A percentile compares a stretch with the other conserved stretches of the same genome.
phyloP scores from a whole-genome alignment of 2,797 vertebrate species.

The Sebastes itinus region DNA sequence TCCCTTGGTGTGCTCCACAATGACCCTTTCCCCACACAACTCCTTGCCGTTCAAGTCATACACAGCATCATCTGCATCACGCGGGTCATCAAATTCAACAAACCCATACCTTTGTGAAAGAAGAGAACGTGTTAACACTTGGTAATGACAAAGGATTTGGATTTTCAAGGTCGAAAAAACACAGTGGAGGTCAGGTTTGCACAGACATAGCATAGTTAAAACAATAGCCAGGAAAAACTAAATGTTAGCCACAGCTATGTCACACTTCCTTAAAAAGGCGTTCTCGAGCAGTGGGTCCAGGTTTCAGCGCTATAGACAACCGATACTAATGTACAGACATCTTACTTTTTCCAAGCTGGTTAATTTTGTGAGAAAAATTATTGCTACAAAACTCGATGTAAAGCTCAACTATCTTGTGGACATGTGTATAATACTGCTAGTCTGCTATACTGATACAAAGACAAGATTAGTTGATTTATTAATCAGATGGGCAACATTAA shows the following conservation, averaged over 20 bases:
- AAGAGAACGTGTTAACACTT: not conserved
- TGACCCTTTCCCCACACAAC: constrained; percentile 95
- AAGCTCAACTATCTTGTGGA: not conserved
- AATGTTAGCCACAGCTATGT: not conserved
- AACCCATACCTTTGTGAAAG: constrained; percentile 88
- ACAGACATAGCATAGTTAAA: not conserved
- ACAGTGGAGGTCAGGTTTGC: not conserved
- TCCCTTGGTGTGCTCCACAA: constrained; percentile 96
- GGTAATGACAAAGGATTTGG: not conserved
- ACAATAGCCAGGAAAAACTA: not conserved
- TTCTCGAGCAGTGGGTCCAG: not conserved
- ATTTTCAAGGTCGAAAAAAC: not conserved
- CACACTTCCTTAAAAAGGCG: not conserved
- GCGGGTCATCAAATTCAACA: constrained; percentile 96
- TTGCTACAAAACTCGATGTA: not conserved
- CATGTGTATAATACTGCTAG: not conserved
- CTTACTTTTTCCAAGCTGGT: not conserved
- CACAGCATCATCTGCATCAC: constrained; percentile 96
- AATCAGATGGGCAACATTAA: not conserved
- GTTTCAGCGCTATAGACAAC: not conserved
- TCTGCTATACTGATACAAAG: not conserved
- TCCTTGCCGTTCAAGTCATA: constrained; percentile 97
- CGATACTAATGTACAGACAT: too few species aligned
- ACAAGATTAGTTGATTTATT: not conserved
- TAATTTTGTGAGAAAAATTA: not conserved